Conservation (phyloP, 2,888 invertebrate genomes). For the Drosophila peninsularis region DNA sequence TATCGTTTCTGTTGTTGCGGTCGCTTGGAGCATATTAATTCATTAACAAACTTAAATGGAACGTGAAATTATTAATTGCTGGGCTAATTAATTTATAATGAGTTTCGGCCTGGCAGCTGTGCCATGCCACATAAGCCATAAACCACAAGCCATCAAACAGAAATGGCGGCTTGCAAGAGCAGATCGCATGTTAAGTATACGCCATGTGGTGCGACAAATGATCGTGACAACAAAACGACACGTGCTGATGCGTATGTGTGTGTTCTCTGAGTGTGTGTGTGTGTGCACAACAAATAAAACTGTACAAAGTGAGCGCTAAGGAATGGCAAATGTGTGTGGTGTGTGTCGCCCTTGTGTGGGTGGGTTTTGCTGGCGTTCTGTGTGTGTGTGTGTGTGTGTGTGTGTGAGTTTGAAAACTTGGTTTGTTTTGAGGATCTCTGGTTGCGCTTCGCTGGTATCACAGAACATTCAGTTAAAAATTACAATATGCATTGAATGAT, state of each 20-base stretch:
- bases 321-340: constrained; percentile 15
- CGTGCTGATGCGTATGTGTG: constrained; percentile 28
- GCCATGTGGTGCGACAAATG: constrained; percentile 52
- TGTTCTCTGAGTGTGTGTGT: constrained; percentile 6
- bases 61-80: constrained; percentile 76
- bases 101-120: constrained; percentile 62
- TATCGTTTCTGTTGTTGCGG: constrained; percentile 38
- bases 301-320: constrained; percentile 37
- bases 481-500: constrained; percentile 79
- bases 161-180: constrained; percentile 10
- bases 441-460: constrained; percentile 66
- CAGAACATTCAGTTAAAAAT: constrained; percentile 77
- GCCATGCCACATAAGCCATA: constrained; percentile 47
- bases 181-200: constrained; percentile 52
- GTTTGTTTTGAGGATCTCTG: constrained; percentile 51
- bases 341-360: constrained; percentile 32
- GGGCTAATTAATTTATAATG: constrained; percentile 73
- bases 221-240: constrained; percentile 41
- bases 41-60: constrained; percentile 71
- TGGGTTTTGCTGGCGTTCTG: constrained; percentile 10
- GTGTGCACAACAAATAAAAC: constrained; percentile 18
- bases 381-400: constrained; percentile 6
- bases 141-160: constrained; percentile 24
- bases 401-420: constrained; percentile 12
- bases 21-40: constrained; percentile 55